A percentile compares a stretch with the other conserved stretches of the same genome.
phyloP scores from a whole-genome alignment of 2,113 vertebrate species.

The Tylochromis polylepis region DNA sequence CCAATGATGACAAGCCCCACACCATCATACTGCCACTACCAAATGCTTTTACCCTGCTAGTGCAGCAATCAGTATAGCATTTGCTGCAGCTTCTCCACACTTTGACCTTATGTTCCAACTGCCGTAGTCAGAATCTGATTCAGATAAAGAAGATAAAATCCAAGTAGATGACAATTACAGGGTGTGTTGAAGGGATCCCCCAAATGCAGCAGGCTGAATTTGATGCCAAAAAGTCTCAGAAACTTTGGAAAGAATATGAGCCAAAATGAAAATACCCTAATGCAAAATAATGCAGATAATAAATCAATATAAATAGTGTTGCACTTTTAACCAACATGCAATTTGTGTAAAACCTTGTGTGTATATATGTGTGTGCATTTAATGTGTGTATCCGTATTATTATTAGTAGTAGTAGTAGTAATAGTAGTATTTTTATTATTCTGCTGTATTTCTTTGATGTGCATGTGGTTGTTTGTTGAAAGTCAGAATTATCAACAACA shows the following conservation, averaged over 20 bases:
- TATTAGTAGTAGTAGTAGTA: neutral
- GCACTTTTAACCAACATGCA: neutral
- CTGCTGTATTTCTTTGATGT: neutral
- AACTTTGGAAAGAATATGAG: neutral
- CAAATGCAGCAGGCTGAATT: too few species aligned
- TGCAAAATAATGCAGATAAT: neutral
- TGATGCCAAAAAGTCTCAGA: neutral
- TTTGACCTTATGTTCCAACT: too few species aligned
- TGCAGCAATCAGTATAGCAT: too few species aligned
- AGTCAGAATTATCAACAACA: neutral
- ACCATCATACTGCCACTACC: too few species aligned
- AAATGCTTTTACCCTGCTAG: too few species aligned
- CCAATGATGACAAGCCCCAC: too few species aligned
- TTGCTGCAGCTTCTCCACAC: too few species aligned
- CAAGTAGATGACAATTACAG: too few species aligned
- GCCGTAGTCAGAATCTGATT: too few species aligned
- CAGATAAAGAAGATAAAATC: too few species aligned
- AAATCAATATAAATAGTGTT: neutral
- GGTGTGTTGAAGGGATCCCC: too few species aligned
- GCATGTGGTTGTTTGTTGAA: neutral
- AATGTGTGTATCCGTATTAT: neutral
- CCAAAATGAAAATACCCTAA: neutral
- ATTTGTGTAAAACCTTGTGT: neutral
- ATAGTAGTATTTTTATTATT: neutral
- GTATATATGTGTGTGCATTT: neutral